Percentiles rank a stretch among this genome's conserved stretches.
Evolutionary conservation across 2,113 vertebrate genomes (phyloP).

Genomic region (Columba janthina): DNA sequence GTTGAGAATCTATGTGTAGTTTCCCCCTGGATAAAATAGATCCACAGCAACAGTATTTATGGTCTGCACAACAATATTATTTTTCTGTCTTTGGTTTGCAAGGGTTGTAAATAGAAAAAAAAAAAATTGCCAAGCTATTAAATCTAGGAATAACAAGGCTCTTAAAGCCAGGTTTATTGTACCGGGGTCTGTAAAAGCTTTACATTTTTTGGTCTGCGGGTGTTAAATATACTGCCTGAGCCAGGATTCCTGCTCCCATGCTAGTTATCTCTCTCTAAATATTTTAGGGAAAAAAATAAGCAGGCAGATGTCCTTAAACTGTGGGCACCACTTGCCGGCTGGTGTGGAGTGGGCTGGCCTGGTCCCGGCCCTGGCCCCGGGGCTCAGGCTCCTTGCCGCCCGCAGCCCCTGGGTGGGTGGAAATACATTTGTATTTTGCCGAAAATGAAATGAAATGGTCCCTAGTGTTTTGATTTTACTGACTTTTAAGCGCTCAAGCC

Average conservation of each 20-base stretch:
- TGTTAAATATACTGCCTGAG: conserved; percentile 63
- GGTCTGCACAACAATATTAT: conserved; percentile 54
- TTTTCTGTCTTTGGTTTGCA: conserved; percentile 68
- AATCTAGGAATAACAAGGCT: conserved; percentile 71
- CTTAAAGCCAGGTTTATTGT: conserved; percentile 71
- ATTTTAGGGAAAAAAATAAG: neutral
- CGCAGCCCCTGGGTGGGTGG: neutral
- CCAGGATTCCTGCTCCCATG: conserved; percentile 40
- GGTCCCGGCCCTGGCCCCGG: neutral
- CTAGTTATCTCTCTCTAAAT: conserved; percentile 31
- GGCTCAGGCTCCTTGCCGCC: neutral
- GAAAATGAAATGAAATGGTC: conserved; percentile 50
- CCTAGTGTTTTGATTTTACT: conserved; percentile 31
- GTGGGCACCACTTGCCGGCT: conserved; percentile 76
- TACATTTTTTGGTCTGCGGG: conserved; percentile 50
- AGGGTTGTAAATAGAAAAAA: conserved; percentile 65
- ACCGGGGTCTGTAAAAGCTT: conserved; percentile 62
- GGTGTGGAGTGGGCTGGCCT: neutral
- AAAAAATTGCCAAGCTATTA: conserved; percentile 53
- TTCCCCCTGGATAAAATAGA: conserved; percentile 41
- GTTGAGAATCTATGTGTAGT: conserved; percentile 9
- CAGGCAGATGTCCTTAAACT: conserved; percentile 69
- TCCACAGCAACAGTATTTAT: conserved; percentile 50
- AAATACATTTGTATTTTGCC: neutral
- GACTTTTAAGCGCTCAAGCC: conserved; percentile 30